A percentile compares a stretch with the other conserved stretches of the same genome.
Evolutionary conservation across 37 sponge, comb jelly and placozoan genomes (phyloP).

Genomic region (Axinella damicornis): DNA sequence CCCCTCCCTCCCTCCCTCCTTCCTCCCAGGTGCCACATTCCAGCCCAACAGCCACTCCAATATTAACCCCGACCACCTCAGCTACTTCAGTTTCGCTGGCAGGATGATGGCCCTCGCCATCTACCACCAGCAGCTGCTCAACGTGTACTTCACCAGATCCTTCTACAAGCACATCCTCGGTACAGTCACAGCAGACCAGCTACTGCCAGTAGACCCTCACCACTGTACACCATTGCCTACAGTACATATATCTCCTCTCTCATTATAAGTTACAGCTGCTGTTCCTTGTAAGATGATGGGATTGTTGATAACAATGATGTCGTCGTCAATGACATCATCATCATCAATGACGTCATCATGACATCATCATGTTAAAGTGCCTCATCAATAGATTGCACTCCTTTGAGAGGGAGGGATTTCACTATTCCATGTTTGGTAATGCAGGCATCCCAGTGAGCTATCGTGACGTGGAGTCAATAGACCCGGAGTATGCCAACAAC

Average conservation of each 20-base stretch:
- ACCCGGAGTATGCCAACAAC: conserved; percentile 95
- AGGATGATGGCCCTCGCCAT: conserved; percentile 89
- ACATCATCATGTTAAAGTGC: too few relatives aligned
- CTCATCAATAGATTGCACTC: too few relatives aligned
- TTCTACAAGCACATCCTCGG: conserved; percentile 98
- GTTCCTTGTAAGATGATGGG: too few relatives aligned
- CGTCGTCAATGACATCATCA: too few relatives aligned
- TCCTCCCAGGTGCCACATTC: conserved; percentile 81
- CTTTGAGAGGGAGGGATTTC: too few relatives aligned
- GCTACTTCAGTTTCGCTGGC: conserved; percentile 96
- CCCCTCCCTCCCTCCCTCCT: background rate
- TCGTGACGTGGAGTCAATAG: conserved; percentile 93
- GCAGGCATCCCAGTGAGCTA: conserved; percentile 88
- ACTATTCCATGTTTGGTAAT: background rate
- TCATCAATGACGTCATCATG: too few relatives aligned
- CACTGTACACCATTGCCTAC: too few relatives aligned
- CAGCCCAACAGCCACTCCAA: conserved; percentile 95
- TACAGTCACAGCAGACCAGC: too few relatives aligned
- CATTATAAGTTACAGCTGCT: too few relatives aligned
- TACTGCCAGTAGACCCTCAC: too few relatives aligned
- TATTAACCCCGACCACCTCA: conserved; percentile 95
- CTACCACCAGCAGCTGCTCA: conserved; percentile 93
- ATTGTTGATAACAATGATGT: too few relatives aligned
- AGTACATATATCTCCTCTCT: too few relatives aligned
- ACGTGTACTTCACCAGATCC: conserved; percentile 96